Conservation (phyloP, 1,140 invertebrate species). For the Pseudomyrmex sp. region DNA sequence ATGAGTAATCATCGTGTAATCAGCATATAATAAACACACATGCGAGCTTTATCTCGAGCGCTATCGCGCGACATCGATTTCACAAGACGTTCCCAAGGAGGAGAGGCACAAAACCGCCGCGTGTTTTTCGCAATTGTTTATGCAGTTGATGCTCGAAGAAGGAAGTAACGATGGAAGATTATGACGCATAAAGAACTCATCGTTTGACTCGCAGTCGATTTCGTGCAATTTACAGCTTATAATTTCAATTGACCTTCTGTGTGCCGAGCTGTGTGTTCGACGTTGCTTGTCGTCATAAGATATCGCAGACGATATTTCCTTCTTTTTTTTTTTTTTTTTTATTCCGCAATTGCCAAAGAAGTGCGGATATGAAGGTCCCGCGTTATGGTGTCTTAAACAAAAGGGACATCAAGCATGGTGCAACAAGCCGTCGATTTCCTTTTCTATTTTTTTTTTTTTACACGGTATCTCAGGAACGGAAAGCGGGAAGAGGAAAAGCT, state of each 20-base stretch:
- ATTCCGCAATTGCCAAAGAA: conserved; percentile 31
- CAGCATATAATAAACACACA: conserved; percentile 64
- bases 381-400: conserved; percentile 48
- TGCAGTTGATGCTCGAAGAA: conserved; percentile 45
- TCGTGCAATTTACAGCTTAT: background rate
- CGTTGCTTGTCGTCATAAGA: conserved; percentile 12
- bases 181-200: background rate
- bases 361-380: conserved; percentile 36
- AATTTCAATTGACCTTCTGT: background rate
- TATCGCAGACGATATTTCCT: conserved; percentile 33
- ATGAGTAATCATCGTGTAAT: conserved; percentile 74
- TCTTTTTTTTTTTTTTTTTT: no score
- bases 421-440: conserved; percentile 52
- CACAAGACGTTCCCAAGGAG: conserved; percentile 80
- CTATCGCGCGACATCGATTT: conserved; percentile 82
- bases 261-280: background rate
- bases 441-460: conserved; percentile 13
- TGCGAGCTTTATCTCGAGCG: conserved; percentile 69
- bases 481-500: conserved; percentile 24
- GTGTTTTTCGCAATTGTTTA: conserved; percentile 67
- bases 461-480: conserved; percentile 50
- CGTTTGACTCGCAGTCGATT: background rate
- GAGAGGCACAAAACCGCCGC: conserved; percentile 65
- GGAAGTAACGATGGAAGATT: conserved; percentile 51
- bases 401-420: conserved; percentile 55